Percentiles rank a stretch among this genome's conserved stretches.
Conservation (phyloP, 2,797 vertebrate species). For the Acrossocheilus wenchowensis region DNA sequence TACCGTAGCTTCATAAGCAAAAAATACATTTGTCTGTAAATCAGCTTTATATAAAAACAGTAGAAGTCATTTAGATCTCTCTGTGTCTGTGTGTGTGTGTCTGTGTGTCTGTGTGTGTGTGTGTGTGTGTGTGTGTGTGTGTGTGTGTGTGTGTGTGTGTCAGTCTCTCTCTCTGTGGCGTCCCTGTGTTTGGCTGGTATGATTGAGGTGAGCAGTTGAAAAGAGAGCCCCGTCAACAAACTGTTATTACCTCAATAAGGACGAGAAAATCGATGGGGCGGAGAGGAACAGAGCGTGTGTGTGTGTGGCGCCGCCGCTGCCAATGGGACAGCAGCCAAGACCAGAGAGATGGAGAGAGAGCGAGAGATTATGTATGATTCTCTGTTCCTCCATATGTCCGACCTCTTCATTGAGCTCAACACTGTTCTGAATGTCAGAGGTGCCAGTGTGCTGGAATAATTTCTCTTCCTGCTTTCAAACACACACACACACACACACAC, state of each 20-base stretch:
- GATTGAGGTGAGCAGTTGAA: conserved; percentile 71
- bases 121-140: neutral
- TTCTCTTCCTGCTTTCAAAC: conserved; percentile 39
- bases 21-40: neutral
- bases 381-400: conserved; percentile 55
- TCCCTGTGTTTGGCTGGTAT: conserved; percentile 33
- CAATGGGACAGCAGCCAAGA: conserved; percentile 54
- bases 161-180: conserved; percentile 8
- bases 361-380: conserved; percentile 40
- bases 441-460: conserved; percentile 47
- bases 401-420: conserved; percentile 67
- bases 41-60: conserved; percentile 16
- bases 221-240: conserved; percentile 76
- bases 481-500: conserved; percentile 50
- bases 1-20: neutral
- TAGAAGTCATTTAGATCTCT: neutral
- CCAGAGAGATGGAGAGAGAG: conserved; percentile 38
- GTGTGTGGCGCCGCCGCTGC: conserved; percentile 33
- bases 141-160: neutral
- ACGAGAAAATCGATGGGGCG: conserved; percentile 80
- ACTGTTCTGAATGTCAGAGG: conserved; percentile 62
- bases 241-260: conserved; percentile 80
- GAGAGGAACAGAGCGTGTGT: conserved; percentile 75
- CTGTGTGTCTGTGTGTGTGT: neutral
- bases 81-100: neutral